Base-by-base conservation (phyloP, 2,797 vertebrate species). In the Salarias fasciatus region DNA sequence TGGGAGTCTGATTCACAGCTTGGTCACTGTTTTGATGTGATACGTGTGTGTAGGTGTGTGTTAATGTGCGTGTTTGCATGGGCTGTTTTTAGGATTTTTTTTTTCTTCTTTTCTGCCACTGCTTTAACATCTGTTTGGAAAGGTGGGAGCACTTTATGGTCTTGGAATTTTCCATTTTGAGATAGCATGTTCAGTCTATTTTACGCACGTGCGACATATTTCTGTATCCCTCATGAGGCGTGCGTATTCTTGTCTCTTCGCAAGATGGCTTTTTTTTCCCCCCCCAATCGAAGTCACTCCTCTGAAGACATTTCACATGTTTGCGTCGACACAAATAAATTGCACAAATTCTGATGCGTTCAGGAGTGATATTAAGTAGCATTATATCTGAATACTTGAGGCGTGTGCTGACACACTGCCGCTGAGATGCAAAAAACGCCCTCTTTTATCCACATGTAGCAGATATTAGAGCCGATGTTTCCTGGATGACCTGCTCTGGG, bases 381-480 rank as follows among this genome's bases (percentile, higher is more conserved):
- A n/a, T 8, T 13, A 42, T 10, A 11, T 38, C 46, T 28, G 8
- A 24, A 24, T 18, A 24, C 80, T 87, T 87, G 79, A 82, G 60
- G 75, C 33, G 72, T 51, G 81, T 80, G 62, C 57, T 75, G 48
- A 48, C 59, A 51, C 57, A 53, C 68, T 62, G 56, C 55, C 65
- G 40, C 11, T 46, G 48, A 77, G 62, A 74, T 75, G 59, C 45
- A 55, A 24, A 55, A 24, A 61, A 59, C 69, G 64, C 30, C 66
- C 63, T 15, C 35, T 69, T 63, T 77, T 83, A 81, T 81, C 78
- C 63, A 52, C 49, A 45, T 61, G 48, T 14, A 51, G 64, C 68
- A 60, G 50, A 76, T 67, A 54, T 79, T 61, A 58, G 63, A 56
- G n/a, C 24, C 59, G 64, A 61, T 61, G 51, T 79, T 79, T 79